Conservation (phyloP, 2,797 vertebrate species). For the Margarornis squamiger region DNA sequence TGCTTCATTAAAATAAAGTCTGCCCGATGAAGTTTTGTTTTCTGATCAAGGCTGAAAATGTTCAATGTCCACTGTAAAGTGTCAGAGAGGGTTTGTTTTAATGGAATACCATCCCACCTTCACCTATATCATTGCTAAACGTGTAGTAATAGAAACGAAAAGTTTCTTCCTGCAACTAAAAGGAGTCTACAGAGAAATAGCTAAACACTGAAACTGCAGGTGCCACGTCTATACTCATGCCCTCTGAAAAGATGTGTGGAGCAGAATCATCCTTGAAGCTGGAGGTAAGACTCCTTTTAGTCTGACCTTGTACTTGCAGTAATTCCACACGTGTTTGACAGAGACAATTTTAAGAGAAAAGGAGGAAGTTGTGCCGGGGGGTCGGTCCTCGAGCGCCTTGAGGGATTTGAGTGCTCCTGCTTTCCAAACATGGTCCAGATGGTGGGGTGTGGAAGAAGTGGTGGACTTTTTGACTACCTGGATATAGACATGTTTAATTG, state of each 20-base stretch:
- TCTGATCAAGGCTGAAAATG: background rate
- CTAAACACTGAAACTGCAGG: background rate
- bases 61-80: accelerated
- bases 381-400: background rate
- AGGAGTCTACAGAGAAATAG: background rate
- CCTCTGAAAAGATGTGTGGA: background rate
- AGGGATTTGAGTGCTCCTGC: background rate
- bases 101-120: background rate
- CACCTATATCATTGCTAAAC: background rate
- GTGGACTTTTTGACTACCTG: background rate
- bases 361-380: background rate
- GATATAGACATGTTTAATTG: background rate
- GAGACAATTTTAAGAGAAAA: background rate
- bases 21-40: background rate
- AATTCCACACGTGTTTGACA: background rate
- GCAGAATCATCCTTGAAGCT: background rate
- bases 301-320: background rate
- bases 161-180: background rate
- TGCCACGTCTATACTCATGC: accelerated
- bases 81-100: background rate
- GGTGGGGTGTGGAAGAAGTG: background rate
- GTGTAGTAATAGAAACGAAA: no score
- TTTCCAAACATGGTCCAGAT: accelerated
- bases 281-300: background rate
- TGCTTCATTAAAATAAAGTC: background rate